Evolutionary conservation across 2,797 vertebrate species (phyloP).

Genomic region (Buceros bicornis): DNA sequence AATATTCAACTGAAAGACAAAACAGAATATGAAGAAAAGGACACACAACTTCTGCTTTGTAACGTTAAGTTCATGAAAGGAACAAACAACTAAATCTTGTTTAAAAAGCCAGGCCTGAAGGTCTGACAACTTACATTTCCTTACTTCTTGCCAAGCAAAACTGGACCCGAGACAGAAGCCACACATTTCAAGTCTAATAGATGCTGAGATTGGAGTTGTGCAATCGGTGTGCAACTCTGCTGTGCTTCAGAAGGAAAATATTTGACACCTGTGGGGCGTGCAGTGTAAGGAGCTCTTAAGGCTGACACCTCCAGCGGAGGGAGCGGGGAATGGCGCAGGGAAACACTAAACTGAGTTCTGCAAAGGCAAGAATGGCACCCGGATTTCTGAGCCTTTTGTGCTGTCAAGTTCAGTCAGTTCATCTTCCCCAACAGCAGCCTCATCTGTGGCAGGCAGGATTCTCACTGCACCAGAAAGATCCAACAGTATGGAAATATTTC

Average conservation of each 20-base stretch:
- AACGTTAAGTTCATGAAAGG: background rate
- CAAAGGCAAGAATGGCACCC: background rate
- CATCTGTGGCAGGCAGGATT: background rate
- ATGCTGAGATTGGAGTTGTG: background rate
- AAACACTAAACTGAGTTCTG: background rate
- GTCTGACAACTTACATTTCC: fast-evolving
- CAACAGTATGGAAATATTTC: background rate
- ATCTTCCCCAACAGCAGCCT: background rate
- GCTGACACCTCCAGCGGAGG: background rate
- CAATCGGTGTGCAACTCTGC: background rate
- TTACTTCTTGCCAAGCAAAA: background rate
- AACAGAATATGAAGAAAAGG: background rate
- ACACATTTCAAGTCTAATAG: background rate
- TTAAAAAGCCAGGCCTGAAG: background rate
- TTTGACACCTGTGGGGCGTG: background rate
- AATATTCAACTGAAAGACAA: background rate
- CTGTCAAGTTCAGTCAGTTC: background rate
- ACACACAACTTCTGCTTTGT: background rate
- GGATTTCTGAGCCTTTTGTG: background rate
- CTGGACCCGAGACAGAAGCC: background rate
- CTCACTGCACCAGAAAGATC: background rate
- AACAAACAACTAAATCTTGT: background rate
- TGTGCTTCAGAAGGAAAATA: background rate
- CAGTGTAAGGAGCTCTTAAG: background rate
- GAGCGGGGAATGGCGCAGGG: background rate